These are phyloP conservation scores for Hycleus phaleratus DNA, from an alignment of 1,140 invertebrate species.

Conservation along the genomic window DNA sequence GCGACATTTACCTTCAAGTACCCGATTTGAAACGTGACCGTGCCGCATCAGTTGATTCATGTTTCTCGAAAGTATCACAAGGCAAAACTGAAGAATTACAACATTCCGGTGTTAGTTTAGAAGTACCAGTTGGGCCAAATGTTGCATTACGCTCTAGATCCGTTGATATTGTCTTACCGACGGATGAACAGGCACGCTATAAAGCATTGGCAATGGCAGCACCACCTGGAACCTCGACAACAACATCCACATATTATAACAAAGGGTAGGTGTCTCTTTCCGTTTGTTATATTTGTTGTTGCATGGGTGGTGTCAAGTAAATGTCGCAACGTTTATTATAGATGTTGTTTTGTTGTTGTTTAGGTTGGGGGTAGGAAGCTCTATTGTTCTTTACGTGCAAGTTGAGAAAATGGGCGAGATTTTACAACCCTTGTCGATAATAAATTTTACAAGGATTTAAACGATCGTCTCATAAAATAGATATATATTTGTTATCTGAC, in stretches of 20 bases:
- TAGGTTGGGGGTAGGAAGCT: no score
- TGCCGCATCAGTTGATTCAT: slow-evolving; percentile 77
- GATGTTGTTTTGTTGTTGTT: no score
- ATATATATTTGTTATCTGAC: no score
- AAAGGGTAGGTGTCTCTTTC: slow-evolving; percentile 15
- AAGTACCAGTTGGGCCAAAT: slow-evolving; percentile 59
- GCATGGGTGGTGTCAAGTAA: slow-evolving; percentile 3
- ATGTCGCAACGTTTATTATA: no score
- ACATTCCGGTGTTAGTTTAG: slow-evolving; percentile 47
- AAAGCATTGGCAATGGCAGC: slow-evolving; percentile 60
- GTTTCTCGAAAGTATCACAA: slow-evolving; percentile 61
- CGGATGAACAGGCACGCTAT: slow-evolving; percentile 74
- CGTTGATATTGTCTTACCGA: slow-evolving; percentile 84
- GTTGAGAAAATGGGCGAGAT: no score
- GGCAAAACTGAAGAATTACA: slow-evolving; percentile 59
- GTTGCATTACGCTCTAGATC: slow-evolving; percentile 71
- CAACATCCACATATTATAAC: slow-evolving; percentile 14
- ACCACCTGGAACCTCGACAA: slow-evolving; percentile 28
- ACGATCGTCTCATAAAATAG: no score
- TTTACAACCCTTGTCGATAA: no score
- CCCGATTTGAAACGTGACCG: slow-evolving; percentile 72
- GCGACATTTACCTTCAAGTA: slow-evolving; percentile 73
- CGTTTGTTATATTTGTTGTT: slow-evolving; percentile 6
- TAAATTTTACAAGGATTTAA: no score
- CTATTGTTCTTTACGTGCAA: no score